These are phyloP conservation scores for Ganaspis brasiliensis DNA, from an alignment of 2,888 invertebrate species.

Conservation along the genomic window DNA sequence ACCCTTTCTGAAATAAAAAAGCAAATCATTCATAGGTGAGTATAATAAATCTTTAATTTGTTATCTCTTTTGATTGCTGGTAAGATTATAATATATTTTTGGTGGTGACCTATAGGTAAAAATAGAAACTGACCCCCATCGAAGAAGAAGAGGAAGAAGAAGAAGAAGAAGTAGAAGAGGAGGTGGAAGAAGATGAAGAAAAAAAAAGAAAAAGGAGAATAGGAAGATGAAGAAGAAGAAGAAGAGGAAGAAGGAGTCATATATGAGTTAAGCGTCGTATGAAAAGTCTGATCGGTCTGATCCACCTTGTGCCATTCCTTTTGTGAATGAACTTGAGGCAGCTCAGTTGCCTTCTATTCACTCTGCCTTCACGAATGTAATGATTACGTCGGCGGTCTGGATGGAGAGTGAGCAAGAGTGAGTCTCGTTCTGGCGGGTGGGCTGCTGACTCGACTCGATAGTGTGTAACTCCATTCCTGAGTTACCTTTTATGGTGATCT, in stretches of 20 bases:
- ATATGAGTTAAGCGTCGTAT: neutral
- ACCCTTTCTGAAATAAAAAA: neutral
- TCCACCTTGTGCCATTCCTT: slow-evolving; percentile 18
- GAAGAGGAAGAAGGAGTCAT: neutral
- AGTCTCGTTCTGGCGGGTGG: slow-evolving; percentile 19
- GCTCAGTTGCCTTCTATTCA: slow-evolving; percentile 11
- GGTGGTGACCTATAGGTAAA: slow-evolving; percentile 7
- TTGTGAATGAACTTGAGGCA: slow-evolving; percentile 29
- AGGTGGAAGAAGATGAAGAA: neutral
- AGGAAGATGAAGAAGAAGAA: neutral
- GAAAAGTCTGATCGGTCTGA: neutral
- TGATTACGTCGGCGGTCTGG: slow-evolving; percentile 14
- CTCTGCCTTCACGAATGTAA: slow-evolving; percentile 1
- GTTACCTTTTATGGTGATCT: slow-evolving; percentile 42
- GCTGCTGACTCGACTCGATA: slow-evolving; percentile 29
- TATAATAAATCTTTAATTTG: neutral
- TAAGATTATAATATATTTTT: slow-evolving; percentile 9
- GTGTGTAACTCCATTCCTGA: slow-evolving; percentile 27
- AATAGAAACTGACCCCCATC: slow-evolving; percentile 6
- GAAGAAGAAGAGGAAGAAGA: neutral
- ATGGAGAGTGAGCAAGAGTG: slow-evolving; percentile 21
- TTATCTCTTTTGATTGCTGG: neutral
- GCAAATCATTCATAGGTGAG: slow-evolving; percentile 3
- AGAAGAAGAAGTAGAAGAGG: neutral
- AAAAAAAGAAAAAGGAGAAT: neutral